A percentile compares a stretch with the other conserved stretches of the same genome.
These are phyloP conservation scores for Octomys mimax DNA, from an alignment of 2,797 vertebrate genomes.

Conservation along the genomic window DNA sequence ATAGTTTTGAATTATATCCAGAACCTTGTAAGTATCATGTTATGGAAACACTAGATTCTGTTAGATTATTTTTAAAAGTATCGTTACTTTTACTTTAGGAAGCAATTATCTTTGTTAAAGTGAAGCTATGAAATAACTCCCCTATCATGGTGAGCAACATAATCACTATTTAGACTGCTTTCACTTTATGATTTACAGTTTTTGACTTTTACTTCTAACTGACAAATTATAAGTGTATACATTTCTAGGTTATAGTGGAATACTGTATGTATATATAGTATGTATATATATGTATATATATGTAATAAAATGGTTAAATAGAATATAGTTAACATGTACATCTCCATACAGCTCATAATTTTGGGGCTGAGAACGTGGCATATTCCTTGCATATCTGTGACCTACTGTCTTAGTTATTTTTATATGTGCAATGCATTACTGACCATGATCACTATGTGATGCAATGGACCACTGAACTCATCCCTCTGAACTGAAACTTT, in stretches of 20 bases:
- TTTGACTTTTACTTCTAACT: not conserved
- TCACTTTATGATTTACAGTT: not conserved
- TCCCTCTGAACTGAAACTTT: not conserved
- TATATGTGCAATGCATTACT: not conserved
- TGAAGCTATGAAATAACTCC: not conserved
- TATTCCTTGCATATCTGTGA: not conserved
- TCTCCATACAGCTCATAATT: not conserved
- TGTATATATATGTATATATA: not conserved
- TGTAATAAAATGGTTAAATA: not conserved
- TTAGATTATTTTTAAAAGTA: not conserved
- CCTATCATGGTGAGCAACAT: not conserved
- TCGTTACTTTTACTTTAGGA: not conserved
- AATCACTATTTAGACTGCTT: not conserved
- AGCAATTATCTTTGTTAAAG: not conserved
- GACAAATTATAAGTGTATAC: not conserved
- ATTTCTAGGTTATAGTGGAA: not conserved
- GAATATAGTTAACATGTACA: not conserved
- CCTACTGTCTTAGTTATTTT: not conserved
- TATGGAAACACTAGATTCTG: not conserved
- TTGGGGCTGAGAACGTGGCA: not conserved
- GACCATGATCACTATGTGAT: not conserved
- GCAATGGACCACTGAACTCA: not conserved
- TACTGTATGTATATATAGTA: not conserved
- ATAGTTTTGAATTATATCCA: not conserved
- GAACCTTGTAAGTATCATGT: not conserved